These are phyloP conservation scores for Leptarthrus brevirostris DNA, from an alignment of 2,888 invertebrate species.

Conservation along the genomic window DNA sequence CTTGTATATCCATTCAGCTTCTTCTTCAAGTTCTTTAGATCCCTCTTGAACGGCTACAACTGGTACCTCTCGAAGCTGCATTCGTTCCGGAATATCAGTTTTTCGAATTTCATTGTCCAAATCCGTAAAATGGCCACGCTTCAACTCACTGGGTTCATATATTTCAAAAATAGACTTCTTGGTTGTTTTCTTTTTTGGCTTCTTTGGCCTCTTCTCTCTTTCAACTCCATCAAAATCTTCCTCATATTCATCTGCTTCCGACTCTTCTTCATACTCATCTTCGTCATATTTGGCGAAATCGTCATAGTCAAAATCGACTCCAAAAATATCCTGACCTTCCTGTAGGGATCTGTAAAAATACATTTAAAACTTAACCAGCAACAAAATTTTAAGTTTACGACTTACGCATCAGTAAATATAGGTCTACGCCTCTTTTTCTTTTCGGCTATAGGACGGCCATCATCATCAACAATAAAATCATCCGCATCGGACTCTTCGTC, in stretches of 20 bases:
- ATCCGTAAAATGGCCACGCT: slow-evolving; percentile 95
- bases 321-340: slow-evolving; percentile 99
- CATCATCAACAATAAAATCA: slow-evolving; percentile 98
- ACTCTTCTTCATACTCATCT: slow-evolving; percentile 81
- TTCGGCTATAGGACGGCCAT: slow-evolving; percentile 87
- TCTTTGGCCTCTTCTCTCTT: slow-evolving; percentile 77
- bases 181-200: slow-evolving; percentile 80
- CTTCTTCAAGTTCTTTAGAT: slow-evolving; percentile 89
- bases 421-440: slow-evolving; percentile 83
- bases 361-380: no score
- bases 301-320: slow-evolving; percentile 97
- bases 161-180: slow-evolving; percentile 92
- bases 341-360: slow-evolving; percentile 80
- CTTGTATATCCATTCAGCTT: slow-evolving; percentile 97
- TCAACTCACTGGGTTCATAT: slow-evolving; percentile 97
- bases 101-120: slow-evolving; percentile 89
- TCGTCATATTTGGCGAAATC: slow-evolving; percentile 90
- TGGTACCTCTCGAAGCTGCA: slow-evolving; percentile 90
- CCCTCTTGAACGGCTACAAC: slow-evolving; percentile 85
- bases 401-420: slow-evolving; percentile 88
- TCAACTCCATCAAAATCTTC: slow-evolving; percentile 80
- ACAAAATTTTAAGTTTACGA: slow-evolving; percentile 56
- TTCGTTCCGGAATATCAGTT: slow-evolving; percentile 90
- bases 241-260: slow-evolving; percentile 83
- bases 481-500: slow-evolving; percentile 88